These are phyloP conservation scores for Nyctereutes procyonoides DNA, from an alignment of 2,113 vertebrate genomes.

Conservation along the genomic window DNA sequence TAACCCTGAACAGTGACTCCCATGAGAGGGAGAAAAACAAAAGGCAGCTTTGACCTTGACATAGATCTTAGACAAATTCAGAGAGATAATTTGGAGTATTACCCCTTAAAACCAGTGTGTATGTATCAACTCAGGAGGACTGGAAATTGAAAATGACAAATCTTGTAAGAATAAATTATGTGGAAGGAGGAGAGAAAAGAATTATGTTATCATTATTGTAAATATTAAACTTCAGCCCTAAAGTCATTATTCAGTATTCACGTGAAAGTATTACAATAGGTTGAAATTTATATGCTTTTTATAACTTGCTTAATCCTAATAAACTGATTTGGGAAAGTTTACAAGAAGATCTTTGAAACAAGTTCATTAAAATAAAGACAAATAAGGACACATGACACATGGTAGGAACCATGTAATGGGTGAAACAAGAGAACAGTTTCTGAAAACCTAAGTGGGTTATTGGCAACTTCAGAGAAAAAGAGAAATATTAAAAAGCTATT, in stretches of 20 bases:
- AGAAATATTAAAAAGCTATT: conserved; percentile 56
- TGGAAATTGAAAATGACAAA: not conserved
- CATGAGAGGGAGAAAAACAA: not conserved
- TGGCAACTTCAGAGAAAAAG: conserved; percentile 54
- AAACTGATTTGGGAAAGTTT: conserved; percentile 8
- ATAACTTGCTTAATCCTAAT: conserved; percentile 17
- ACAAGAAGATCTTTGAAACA: not conserved
- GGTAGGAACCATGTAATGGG: not conserved
- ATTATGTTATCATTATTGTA: not conserved
- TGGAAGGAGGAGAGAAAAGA: not conserved
- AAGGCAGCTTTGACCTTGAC: not conserved
- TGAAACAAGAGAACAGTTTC: conserved; percentile 24
- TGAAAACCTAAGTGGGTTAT: conserved; percentile 54
- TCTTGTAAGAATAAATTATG: not conserved
- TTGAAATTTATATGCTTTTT: not conserved
- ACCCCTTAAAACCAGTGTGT: not conserved
- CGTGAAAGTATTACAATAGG: not conserved
- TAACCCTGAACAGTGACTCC: rapidly evolving
- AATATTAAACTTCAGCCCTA: not conserved
- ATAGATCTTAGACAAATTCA: not conserved
- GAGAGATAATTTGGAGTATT: not conserved
- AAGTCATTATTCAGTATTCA: not conserved
- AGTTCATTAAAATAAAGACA: conserved; percentile 49
- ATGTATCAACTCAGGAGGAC: not conserved
- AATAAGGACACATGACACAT: not conserved